Evolutionary conservation across 2,797 vertebrate genomes (phyloP).

Genomic region (Arctocebus calabarensis): DNA sequence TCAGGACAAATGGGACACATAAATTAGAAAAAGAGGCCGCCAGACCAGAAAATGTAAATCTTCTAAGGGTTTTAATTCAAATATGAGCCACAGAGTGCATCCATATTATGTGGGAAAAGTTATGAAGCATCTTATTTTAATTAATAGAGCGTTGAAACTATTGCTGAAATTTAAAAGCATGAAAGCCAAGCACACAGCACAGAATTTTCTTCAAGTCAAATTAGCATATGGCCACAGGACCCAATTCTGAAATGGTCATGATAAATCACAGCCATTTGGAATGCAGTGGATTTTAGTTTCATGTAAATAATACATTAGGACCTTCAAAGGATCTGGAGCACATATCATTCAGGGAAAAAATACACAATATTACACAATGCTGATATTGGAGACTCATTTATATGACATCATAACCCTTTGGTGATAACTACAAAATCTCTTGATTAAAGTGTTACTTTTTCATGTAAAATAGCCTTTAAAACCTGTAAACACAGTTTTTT

Average conservation of each 20-base stretch:
- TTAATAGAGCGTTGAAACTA: slow-evolving; percentile 80
- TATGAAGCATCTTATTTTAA: slow-evolving; percentile 70
- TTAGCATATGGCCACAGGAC: slow-evolving; percentile 56
- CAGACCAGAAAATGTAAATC: slow-evolving; percentile 71
- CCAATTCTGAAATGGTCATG: slow-evolving; percentile 68
- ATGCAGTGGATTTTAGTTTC: slow-evolving; percentile 74
- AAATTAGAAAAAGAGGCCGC: slow-evolving; percentile 66
- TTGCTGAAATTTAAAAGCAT: slow-evolving; percentile 62
- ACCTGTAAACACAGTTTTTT: slow-evolving; percentile 7
- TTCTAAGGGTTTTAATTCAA: slow-evolving; percentile 62
- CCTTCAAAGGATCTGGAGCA: slow-evolving; percentile 76
- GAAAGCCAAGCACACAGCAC: slow-evolving; percentile 61
- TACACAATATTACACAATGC: background rate
- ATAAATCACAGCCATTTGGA: slow-evolving; percentile 79
- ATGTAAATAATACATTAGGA: slow-evolving; percentile 84
- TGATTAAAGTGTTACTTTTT: slow-evolving; percentile 66
- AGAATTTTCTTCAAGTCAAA: slow-evolving; percentile 66
- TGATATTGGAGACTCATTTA: slow-evolving; percentile 7
- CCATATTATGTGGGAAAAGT: slow-evolving; percentile 45
- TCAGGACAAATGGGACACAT: slow-evolving; percentile 59
- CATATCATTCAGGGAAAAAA: slow-evolving; percentile 8
- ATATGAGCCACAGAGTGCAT: slow-evolving; percentile 44
- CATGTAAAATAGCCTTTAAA: slow-evolving; percentile 55
- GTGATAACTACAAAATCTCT: background rate
- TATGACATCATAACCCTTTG: slow-evolving; percentile 26